Base-by-base conservation (phyloP, 2,113 vertebrate species). In the Cavia porcellus region DNA sequence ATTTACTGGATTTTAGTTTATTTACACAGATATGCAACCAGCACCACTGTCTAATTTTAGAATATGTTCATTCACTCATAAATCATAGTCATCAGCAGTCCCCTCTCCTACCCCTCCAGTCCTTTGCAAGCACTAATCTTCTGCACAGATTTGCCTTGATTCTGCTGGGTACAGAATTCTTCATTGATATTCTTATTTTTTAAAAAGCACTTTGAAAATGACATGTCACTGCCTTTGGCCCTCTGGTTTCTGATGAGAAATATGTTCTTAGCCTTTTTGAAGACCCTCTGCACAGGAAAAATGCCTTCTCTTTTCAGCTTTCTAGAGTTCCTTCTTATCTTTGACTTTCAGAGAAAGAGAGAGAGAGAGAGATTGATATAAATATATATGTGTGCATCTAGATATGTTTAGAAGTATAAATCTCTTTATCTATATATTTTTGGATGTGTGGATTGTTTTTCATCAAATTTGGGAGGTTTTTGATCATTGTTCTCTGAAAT, bases 141-240 rank as follows among this genome's bases (percentile, higher is more conserved):
- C 25, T 90, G 4, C 68, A 4, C 52, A 70, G 13, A 61, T 61
- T 87, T 66, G 10, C 42, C 59, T 92, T 42, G 35, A 59, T 85
- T 74, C 86, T 92, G 7, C 62, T 42, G 55, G n/a, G 35, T 89
- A 55, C 62, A 84, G 20, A 92, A 96, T 94, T 96, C 45, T 93
- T 77, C 25, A 84, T 35, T 74, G 28, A 47, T 42, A 45, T 5
- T 42, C 4, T 55, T 57, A 19, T 57, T 57, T 57, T 86, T n/a
- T n/a, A n/a, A n/a, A 5, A 3, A 74, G 47, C 62, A 28, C 25
- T 92, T 84, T 88, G 42, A 62, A 66, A 83, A 32, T 94, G 83
- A 84, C 68, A 88, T 5, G 25, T 47, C 30, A 79, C 45, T 90
- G 12, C 64, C 9, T 80, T 92, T 61, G 83, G 17, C 8, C 45